Evolutionary conservation across 1,140 invertebrate species (phyloP).

Genomic region (Hyles vespertilio): DNA sequence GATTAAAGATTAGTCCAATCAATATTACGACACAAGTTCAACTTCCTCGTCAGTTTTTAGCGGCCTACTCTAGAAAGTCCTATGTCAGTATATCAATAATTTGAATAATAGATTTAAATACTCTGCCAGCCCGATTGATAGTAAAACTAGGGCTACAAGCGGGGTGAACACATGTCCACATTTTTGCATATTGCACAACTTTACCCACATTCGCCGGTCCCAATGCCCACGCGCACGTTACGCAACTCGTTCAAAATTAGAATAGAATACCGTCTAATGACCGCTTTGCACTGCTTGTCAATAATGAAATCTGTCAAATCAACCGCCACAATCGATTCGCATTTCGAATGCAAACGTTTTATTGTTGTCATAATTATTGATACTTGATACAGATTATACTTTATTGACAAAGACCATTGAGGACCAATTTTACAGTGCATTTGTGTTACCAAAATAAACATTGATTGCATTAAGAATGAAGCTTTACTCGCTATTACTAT

Average conservation of each 20-base stretch:
- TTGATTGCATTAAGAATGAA: no score
- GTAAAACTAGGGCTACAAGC: neutral
- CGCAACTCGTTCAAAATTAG: constrained; percentile 45
- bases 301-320: constrained; percentile 32
- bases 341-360: neutral
- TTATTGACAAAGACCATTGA: no score
- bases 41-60: neutral
- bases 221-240: constrained; percentile 29
- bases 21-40: neutral
- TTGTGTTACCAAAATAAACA: no score
- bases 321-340: neutral
- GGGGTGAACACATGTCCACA: constrained; percentile 13
- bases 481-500: no score
- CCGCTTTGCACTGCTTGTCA: constrained; percentile 28
- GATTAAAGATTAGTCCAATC: no score
- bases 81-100: no score
- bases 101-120: no score
- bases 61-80: no score
- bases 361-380: neutral
- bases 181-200: constrained; percentile 47
- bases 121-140: no score
- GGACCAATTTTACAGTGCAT: no score
- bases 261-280: constrained; percentile 52
- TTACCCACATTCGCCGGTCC: constrained; percentile 17
- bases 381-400: neutral